Evolutionary conservation across 2,113 vertebrate species (phyloP).

Genomic region (Sinocyclocheilus anophthalmus): DNA sequence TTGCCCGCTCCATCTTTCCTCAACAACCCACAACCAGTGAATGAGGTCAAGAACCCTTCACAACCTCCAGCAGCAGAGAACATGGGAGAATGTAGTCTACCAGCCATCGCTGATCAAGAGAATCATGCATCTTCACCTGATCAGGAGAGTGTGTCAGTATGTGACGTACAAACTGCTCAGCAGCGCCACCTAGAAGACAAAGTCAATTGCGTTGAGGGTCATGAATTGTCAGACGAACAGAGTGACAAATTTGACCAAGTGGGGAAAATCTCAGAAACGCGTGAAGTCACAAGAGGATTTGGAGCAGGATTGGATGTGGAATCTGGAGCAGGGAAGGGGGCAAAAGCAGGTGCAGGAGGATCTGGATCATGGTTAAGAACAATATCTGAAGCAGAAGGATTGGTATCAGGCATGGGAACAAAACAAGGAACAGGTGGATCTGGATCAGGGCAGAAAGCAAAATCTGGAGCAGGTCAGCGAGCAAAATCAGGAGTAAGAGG

Average conservation of each 20-base stretch:
- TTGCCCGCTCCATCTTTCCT: neutral
- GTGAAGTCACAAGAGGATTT: neutral
- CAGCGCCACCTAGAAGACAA: slow-evolving; percentile 3
- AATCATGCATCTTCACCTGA: neutral
- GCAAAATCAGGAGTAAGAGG: slow-evolving; percentile 5
- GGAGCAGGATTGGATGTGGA: neutral
- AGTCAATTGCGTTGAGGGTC: neutral
- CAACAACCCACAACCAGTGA: neutral
- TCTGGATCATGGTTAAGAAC: neutral
- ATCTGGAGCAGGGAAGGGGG: neutral
- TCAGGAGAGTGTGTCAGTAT: neutral
- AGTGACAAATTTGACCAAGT: neutral
- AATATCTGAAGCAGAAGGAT: neutral
- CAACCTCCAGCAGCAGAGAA: slow-evolving; percentile 11
- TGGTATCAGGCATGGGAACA: neutral
- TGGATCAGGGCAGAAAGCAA: neutral
- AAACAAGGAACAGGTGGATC: neutral
- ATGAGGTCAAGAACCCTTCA: neutral
- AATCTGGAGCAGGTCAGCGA: neutral
- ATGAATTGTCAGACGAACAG: neutral
- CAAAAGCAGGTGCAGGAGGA: neutral
- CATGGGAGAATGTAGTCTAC: neutral
- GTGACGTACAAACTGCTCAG: neutral
- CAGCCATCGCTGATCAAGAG: neutral
- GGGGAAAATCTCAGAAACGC: neutral